Percentiles rank a stretch among this genome's conserved stretches.
Conservation (phyloP, 1,140 invertebrate species). For the Magallana gigas region DNA sequence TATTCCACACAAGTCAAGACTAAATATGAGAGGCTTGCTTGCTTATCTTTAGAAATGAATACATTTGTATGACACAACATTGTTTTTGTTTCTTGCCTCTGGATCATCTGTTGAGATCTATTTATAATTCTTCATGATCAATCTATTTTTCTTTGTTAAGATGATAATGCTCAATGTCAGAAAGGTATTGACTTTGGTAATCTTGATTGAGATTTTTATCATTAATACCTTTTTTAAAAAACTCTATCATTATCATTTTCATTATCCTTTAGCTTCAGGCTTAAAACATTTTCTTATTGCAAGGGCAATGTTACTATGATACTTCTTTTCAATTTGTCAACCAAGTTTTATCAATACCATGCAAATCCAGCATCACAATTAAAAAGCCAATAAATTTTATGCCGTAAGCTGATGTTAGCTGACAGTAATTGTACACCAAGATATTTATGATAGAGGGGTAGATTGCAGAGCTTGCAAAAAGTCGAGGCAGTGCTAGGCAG, state of each 20-base stretch:
- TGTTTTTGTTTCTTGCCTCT: background rate
- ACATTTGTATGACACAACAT: conserved; percentile 25
- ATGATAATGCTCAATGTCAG: background rate
- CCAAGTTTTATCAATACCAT: background rate
- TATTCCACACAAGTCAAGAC: background rate
- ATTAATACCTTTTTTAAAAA: too few species aligned
- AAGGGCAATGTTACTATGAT: too few species aligned
- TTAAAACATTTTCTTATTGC: too few species aligned
- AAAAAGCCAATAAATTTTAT: conserved; percentile 9
- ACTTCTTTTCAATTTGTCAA: conserved; percentile 9
- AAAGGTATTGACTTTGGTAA: conserved; percentile 4
- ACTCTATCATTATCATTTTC: too few species aligned
- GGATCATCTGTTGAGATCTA: background rate
- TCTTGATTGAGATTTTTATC: background rate
- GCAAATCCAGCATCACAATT: conserved; percentile 1
- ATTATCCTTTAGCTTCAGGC: too few species aligned
- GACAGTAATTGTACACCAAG: background rate
- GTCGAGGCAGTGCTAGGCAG: background rate
- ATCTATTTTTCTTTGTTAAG: conserved; percentile 26
- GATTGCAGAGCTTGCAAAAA: background rate
- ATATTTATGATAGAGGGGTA: background rate
- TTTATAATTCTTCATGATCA: background rate
- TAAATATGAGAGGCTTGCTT: background rate
- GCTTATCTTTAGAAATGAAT: conserved; percentile 3
- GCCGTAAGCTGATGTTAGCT: background rate